phyloP scores from a whole-genome alignment of 1,140 invertebrate species.

The Grapholita molesta region DNA sequence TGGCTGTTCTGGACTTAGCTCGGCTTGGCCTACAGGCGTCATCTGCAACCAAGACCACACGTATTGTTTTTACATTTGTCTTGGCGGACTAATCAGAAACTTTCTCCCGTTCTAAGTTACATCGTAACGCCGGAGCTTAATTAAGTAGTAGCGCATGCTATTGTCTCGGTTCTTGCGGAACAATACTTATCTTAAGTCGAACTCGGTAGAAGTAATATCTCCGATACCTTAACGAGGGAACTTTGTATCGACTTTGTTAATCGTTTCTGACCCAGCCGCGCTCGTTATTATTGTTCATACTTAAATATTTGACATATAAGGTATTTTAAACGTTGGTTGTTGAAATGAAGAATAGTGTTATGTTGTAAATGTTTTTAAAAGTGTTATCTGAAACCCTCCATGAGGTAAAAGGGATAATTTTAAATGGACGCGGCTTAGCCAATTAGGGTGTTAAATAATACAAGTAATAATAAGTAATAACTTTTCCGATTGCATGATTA shows the following conservation, averaged over 20 bases:
- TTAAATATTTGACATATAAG: neutral
- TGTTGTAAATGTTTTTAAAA: slow-evolving; percentile 17
- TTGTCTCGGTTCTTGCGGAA: slow-evolving; percentile 67
- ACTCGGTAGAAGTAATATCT: slow-evolving; percentile 72
- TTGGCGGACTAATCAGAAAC: slow-evolving; percentile 45
- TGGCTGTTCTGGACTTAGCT: slow-evolving; percentile 75
- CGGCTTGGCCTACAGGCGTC: slow-evolving; percentile 74
- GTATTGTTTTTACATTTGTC: slow-evolving; percentile 29
- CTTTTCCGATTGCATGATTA: neutral
- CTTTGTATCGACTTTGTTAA: slow-evolving; percentile 73
- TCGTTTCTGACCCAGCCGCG: slow-evolving; percentile 55
- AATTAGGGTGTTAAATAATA: slow-evolving; percentile 36
- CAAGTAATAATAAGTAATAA: slow-evolving; percentile 19
- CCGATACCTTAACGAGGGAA: slow-evolving; percentile 75
- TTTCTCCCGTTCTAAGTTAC: slow-evolving; percentile 45
- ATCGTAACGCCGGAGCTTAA: slow-evolving; percentile 59
- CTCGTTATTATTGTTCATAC: slow-evolving; percentile 26
- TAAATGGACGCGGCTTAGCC: slow-evolving; percentile 44
- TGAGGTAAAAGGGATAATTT: slow-evolving; percentile 31
- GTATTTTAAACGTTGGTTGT: neutral
- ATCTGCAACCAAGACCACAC: slow-evolving; percentile 72
- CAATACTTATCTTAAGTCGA: slow-evolving; percentile 70
- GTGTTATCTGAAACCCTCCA: slow-evolving; percentile 28
- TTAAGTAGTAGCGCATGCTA: slow-evolving; percentile 69
- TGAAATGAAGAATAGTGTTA: slow-evolving; percentile 9